These are phyloP conservation scores for Tenodera sinensis DNA, from an alignment of 2,888 invertebrate genomes.

Conservation along the genomic window DNA sequence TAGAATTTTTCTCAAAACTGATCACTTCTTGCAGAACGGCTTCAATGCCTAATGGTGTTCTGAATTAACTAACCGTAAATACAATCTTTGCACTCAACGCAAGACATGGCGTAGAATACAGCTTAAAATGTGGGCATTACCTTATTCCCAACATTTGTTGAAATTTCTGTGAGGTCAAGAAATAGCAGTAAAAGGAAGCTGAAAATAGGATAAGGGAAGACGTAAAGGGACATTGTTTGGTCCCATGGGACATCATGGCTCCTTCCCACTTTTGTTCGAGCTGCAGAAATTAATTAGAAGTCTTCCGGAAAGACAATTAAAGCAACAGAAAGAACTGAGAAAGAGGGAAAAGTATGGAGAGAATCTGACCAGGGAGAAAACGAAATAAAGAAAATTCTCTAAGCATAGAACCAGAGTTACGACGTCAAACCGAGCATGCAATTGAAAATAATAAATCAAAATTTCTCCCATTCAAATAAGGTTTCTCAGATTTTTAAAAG, in stretches of 20 bases:
- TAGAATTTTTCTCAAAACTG: too few species aligned
- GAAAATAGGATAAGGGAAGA: background rate
- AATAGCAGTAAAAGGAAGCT: background rate
- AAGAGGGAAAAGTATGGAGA: background rate
- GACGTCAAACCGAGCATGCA: background rate
- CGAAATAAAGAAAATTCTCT: background rate
- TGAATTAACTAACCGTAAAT: too few species aligned
- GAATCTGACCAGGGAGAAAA: background rate
- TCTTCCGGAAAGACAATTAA: slow-evolving; percentile 6
- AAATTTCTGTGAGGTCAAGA: background rate
- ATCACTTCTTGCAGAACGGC: too few species aligned
- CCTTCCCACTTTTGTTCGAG: background rate
- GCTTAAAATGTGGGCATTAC: too few species aligned
- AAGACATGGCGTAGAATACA: too few species aligned
- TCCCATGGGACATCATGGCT: background rate
- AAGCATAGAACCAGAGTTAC: background rate
- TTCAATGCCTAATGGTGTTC: too few species aligned
- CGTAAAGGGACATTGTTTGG: background rate
- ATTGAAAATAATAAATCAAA: background rate
- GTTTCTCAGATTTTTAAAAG: too few species aligned
- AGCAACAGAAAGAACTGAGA: background rate
- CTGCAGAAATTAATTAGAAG: slow-evolving; percentile 1
- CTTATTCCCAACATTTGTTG: background rate
- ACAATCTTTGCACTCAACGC: too few species aligned
- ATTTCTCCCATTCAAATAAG: background rate